A percentile compares a stretch with the other conserved stretches of the same genome.
These are phyloP conservation scores for Papilio machaon DNA, from an alignment of 1,140 invertebrate species.

Conservation along the genomic window DNA sequence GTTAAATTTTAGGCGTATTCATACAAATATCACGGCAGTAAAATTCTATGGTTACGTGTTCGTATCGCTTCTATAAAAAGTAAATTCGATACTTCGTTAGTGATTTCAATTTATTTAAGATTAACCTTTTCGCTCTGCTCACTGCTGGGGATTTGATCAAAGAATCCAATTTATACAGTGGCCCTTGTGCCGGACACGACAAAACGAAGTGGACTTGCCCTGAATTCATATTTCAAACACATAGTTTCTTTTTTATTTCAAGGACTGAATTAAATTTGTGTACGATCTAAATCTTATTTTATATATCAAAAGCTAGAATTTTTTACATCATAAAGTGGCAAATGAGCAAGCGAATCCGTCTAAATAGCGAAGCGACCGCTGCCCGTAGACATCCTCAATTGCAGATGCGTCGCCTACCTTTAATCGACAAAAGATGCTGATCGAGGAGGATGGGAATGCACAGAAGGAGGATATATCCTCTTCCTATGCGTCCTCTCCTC, in stretches of 20 bases:
- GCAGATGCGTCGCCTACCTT: too few relatives aligned
- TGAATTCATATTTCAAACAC: conserved; percentile 18
- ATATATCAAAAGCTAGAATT: neutral
- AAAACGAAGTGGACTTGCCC: neutral
- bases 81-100: neutral
- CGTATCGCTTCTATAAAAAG: neutral
- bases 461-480: too few relatives aligned
- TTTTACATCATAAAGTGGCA: too few relatives aligned
- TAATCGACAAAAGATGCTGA: too few relatives aligned
- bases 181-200: conserved; percentile 12
- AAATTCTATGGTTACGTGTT: neutral
- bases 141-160: conserved; percentile 10
- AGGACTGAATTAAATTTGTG: neutral
- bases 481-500: too few relatives aligned
- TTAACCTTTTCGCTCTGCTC: neutral
- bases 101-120: conserved; percentile 11
- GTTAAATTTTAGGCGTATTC: too few relatives aligned
- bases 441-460: too few relatives aligned
- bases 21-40: too few relatives aligned
- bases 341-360: too few relatives aligned
- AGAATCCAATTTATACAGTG: conserved; percentile 14
- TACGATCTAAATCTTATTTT: neutral
- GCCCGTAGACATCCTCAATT: too few relatives aligned
- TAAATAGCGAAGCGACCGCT: too few relatives aligned
- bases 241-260: conserved; percentile 8